A percentile compares a stretch with the other conserved stretches of the same genome.
Conservation (phyloP, 2,888 invertebrate species). For the Dorcus hopei region DNA sequence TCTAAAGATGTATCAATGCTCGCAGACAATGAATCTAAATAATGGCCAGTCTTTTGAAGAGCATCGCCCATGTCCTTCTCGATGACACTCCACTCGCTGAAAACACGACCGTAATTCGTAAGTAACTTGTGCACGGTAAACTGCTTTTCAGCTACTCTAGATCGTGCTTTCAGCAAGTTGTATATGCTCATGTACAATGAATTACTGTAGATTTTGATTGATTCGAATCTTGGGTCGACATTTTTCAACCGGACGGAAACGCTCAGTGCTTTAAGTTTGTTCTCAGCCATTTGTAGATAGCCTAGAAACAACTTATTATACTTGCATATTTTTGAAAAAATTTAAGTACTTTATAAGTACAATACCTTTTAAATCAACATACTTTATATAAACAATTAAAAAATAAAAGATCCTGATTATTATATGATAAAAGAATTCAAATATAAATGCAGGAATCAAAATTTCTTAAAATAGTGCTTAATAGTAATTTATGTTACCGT, state of each 20-base stretch:
- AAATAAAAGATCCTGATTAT: not conserved
- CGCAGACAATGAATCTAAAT: constrained; percentile 52
- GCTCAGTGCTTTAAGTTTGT: constrained; percentile 71
- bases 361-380: no score
- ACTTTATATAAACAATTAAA: no score
- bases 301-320: constrained; percentile 49
- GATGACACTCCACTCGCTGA: constrained; percentile 82
- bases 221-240: constrained; percentile 71
- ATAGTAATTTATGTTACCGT: constrained; percentile 52
- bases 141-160: constrained; percentile 71
- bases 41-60: constrained; percentile 66
- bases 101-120: constrained; percentile 75
- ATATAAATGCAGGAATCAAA: no score
- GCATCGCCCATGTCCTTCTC: constrained; percentile 80
- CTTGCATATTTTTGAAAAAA: not conserved
- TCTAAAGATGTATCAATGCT: constrained; percentile 72
- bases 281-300: constrained; percentile 72
- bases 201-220: constrained; percentile 71
- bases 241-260: constrained; percentile 71
- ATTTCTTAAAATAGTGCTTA: no score
- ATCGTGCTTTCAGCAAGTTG: constrained; percentile 59
- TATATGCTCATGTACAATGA: constrained; percentile 64
- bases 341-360: no score
- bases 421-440: not conserved
- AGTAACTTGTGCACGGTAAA: constrained; percentile 77